Base-by-base conservation (phyloP, 2,888 invertebrate species). In the Anodontia alba region DNA sequence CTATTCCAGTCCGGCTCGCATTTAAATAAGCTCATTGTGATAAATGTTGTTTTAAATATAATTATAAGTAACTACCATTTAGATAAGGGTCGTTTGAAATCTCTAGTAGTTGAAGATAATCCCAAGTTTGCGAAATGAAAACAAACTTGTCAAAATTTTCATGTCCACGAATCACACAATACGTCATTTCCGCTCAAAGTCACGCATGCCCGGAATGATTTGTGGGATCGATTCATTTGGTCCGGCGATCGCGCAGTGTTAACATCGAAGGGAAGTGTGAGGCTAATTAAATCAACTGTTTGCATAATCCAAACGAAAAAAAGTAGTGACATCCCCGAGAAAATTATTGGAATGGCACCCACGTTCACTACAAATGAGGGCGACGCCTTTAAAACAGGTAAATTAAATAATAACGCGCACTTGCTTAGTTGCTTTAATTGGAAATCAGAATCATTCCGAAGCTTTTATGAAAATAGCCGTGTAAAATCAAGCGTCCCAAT, bases 131-230 rank as follows among this genome's bases (percentile, higher is more conserved):
- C n/a, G n/a, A n/a, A n/a, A n/a, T n/a, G n/a, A n/a, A n/a, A n/a
- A n/a, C 38, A 5, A 12, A 38, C 38, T 38, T 43, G 69, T 38
- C 43, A 54, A 72, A 72, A 36, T 54, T 38, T 36, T 31, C 57
- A 36, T 72, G 80, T 84, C 86, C 86, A 87, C 86, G 86, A 87
- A 78, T 78, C 86, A 84, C 38, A 36, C 26, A 51, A 51, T 54
- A 80, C 81, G 86, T 87, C 80, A 87, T 62, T 70, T 87, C 86
- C 86, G 76, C 54, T 67, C 17, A 23, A 38, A 54, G 3, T 20
- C 3, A 20, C 46, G 46, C n/a, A 20, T 46, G 15, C 33, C 17
- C 33, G 23, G 33, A 23, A 8, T 31, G 31, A 33, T 10, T 33
- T 62, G 12, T 62, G 62, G 62, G 62, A 17, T 15, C 5, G 17